Evolutionary conservation across 2,888 invertebrate species (phyloP), one percentile per base, ranked within the genome.

Genomic region (Zeuzera pyrina): DNA sequence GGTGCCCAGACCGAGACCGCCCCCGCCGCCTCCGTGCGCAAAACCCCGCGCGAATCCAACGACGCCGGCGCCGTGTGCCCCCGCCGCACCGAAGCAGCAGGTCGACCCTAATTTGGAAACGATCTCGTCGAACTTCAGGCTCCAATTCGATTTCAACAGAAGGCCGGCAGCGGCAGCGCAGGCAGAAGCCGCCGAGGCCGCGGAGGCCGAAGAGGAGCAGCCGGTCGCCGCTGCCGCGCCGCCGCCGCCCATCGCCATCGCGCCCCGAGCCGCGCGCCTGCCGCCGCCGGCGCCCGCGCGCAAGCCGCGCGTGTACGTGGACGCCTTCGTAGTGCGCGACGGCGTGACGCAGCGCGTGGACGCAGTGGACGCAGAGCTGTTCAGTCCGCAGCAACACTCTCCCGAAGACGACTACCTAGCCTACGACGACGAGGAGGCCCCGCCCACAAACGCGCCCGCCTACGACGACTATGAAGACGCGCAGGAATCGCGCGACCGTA

Each of bases 401-500:
- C 49, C 52, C 23, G 66, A 57, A 27, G 63, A 74, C 19, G 71
- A 74, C 36, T 74, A 74, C 38, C 56, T 69, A 27, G 62, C 61
- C 1, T 61, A 65, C 41, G 72, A 74, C 35, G 77, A 52, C 8
- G 52, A 71, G 5, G 61, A 64, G n/a, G 49, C 45, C 2, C 34
- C 7, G 23, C 32, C 3, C 13, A 33, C 7, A 15, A 50, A 47
- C 8, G 56, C 48, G 15, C 38, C 47, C 7, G 60, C 55, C 12
- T 61, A 71, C 11, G 77, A 81, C 35, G 76, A 83, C 41, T 78
- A 79, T 45, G 78, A 78, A 30, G 78, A 78, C 34, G 69, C 47
- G 13, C 74, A 77, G 42, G 81, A 83, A 43, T 69, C 74, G 1
- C 59, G 70, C 1, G 74, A 65, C 41, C 57, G 71, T 3, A 49